Conservation (phyloP, 1,140 invertebrate genomes). For the Drosophila pruinosa region DNA sequence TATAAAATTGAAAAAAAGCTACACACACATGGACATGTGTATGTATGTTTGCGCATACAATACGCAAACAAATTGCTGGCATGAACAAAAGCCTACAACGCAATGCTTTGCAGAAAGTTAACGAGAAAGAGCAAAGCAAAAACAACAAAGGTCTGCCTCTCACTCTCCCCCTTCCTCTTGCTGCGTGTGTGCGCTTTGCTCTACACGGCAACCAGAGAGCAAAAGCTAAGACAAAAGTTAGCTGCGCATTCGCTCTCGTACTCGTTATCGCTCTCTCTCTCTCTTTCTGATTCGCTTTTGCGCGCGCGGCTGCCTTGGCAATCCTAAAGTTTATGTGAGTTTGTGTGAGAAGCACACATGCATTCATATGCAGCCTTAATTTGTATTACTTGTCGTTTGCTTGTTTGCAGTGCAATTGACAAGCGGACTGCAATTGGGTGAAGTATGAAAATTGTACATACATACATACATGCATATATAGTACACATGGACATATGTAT, state of each 20-base stretch:
- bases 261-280: constrained; percentile 8
- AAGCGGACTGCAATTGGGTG: constrained; percentile 32
- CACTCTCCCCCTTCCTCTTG: neutral
- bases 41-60: neutral
- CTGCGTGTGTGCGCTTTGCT: neutral
- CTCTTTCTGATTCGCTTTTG: constrained; percentile 5
- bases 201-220: constrained; percentile 12
- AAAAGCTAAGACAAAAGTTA: constrained; percentile 42
- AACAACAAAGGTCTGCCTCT: constrained; percentile 4
- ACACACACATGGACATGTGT: neutral
- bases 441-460: neutral
- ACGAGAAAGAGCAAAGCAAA: constrained; percentile 3
- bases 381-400: constrained; percentile 62
- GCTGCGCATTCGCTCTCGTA: constrained; percentile 45
- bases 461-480: neutral
- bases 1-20: constrained; percentile 13
- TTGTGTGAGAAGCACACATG: neutral
- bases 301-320: neutral
- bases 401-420: constrained; percentile 43
- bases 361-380: constrained; percentile 47
- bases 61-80: constrained; percentile 18
- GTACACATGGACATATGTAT: neutral
- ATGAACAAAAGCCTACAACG: constrained; percentile 43
- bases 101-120: constrained; percentile 22
- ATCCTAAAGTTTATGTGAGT: neutral